Evolutionary conservation across 2,888 invertebrate species (phyloP), one percentile per base, ranked within the genome.

Genomic region (Abrostola triplasia): DNA sequence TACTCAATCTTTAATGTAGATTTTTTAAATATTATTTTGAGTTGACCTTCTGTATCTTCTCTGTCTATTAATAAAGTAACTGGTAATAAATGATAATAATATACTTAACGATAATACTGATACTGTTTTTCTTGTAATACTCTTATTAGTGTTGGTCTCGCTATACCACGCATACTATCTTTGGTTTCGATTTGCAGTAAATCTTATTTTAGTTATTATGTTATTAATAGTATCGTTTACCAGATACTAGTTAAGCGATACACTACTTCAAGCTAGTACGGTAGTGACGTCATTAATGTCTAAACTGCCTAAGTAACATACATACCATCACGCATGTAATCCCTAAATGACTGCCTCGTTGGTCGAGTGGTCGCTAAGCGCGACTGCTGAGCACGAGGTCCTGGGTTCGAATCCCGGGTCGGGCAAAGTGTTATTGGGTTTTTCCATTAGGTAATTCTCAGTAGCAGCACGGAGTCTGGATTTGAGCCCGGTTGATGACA

Each of bases 181-280:
- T 24, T 0, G 11, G 50, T 64, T 42, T 51, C 35, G 12, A 55
- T 66, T 58, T 44, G 58, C 50, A 54, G 47, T 36, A 71, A 71
- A 71, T 55, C 50, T 60, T 60, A 50, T 13, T 12, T 12, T 47
- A 47, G 13, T 47, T 13, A 47, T 24, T 24, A 24, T 24, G 53
- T 57, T 51, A 40, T 70, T 64, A 44, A 36, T 55, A 36, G 5
- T 52, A 70, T 50, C 49, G 35, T 38, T 56, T 53, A 52, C 8
- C 36, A 13, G 11, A 40, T 44, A 57, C 13, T 47, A 13, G 9
- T 9, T 8, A 12, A 9, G 24, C 44, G 24, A 13, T 47, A 47
- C 44, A 8, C 8, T 13, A 24, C 24, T 24, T 24, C 24, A 2
- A 24, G 24, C 24, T 24, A 24, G 24, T 4, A 24, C 24, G 24